Evolutionary conservation across 2,888 invertebrate species (phyloP).

Genomic region (Branchellion lobata): DNA sequence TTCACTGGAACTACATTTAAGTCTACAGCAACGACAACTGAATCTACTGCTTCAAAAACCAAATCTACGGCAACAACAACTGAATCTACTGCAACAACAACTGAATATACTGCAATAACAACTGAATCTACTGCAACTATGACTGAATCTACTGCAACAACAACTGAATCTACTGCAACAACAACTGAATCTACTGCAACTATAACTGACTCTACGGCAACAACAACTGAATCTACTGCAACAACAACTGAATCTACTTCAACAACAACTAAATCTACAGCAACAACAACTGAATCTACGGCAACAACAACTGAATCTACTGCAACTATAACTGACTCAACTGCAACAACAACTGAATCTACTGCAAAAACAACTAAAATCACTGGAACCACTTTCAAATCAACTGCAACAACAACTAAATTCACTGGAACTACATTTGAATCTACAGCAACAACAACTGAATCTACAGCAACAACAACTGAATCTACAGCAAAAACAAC

Average conservation of each 20-base stretch:
- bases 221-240: neutral
- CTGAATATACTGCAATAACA: neutral
- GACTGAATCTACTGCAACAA: neutral
- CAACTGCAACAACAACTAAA: constrained; percentile 14
- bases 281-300: neutral
- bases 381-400: neutral
- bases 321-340: neutral
- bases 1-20: neutral
- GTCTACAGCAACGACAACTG: neutral
- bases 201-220: neutral
- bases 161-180: neutral
- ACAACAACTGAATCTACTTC: neutral
- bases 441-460: neutral
- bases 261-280: neutral
- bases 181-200: neutral
- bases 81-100: neutral
- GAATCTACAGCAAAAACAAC: neutral
- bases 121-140: neutral
- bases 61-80: neutral
- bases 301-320: neutral
- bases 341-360: constrained; percentile 3
- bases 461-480: neutral
- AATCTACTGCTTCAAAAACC: neutral
- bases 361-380: neutral
- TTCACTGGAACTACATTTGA: no score